These are phyloP conservation scores for Cydia splendana DNA, from an alignment of 1,140 invertebrate genomes.

Conservation along the genomic window DNA sequence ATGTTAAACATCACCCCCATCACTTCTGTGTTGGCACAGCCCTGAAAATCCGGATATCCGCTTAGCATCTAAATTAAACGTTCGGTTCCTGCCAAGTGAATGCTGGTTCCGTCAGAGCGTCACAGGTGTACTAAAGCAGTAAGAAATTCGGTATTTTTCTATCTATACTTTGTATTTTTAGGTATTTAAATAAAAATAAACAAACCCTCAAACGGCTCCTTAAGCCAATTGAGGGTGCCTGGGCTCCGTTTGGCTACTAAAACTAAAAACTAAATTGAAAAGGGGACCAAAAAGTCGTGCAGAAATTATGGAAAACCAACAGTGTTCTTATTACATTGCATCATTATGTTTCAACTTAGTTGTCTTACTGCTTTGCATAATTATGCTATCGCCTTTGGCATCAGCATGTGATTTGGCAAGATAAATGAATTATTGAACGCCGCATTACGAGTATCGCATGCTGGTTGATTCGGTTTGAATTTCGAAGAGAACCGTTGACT, in stretches of 20 bases:
- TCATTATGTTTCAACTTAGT: background rate
- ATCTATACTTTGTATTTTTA: too few relatives aligned
- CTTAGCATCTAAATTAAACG: slow-evolving; percentile 31
- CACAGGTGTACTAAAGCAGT: background rate
- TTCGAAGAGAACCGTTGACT: background rate
- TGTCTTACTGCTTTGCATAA: background rate
- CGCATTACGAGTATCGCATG: background rate
- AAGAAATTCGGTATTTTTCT: background rate
- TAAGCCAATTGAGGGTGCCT: too few relatives aligned
- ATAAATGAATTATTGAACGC: slow-evolving; percentile 5
- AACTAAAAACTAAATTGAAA: too few relatives aligned
- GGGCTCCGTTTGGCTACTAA: too few relatives aligned
- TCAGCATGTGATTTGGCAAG: background rate
- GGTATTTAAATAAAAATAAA: too few relatives aligned
- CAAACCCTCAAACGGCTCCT: too few relatives aligned
- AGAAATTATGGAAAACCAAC: too few relatives aligned
- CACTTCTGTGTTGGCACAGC: background rate
- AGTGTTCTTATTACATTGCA: too few relatives aligned
- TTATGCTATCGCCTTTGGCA: background rate
- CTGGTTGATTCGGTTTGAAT: background rate
- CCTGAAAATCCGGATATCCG: slow-evolving; percentile 21
- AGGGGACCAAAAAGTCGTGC: too few relatives aligned
- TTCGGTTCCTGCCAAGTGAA: background rate
- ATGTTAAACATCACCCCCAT: background rate
- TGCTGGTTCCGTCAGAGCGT: background rate